These are phyloP conservation scores for Brachionus plicatilis DNA, from an alignment of 1,140 invertebrate species.

Conservation along the genomic window DNA sequence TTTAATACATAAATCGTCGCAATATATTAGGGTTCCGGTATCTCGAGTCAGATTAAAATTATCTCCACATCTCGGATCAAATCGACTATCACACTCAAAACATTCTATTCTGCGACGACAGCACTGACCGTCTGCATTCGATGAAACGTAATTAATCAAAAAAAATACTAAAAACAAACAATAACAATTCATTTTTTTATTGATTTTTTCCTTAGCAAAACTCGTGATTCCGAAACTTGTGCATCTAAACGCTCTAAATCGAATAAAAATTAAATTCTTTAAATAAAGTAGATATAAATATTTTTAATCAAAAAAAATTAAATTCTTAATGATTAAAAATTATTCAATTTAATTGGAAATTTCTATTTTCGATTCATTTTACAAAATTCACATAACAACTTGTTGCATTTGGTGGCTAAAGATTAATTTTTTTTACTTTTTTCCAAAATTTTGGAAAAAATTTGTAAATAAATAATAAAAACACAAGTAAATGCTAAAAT, in stretches of 20 bases:
- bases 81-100: slow-evolving; percentile 30
- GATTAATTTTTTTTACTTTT: no score
- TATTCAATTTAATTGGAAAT: no score
- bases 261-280: neutral
- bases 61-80: slow-evolving; percentile 30
- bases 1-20: slow-evolving; percentile 29
- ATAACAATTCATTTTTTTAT: neutral
- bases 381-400: no score
- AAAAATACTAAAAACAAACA: neutral
- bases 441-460: no score
- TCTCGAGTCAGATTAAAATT: neutral
- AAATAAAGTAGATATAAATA: neutral
- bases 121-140: slow-evolving; percentile 23
- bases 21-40: neutral
- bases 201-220: neutral
- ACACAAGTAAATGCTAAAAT: no score
- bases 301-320: neutral
- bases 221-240: neutral
- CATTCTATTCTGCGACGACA: slow-evolving; percentile 17
- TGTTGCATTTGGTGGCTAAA: no score
- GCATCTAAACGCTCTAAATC: neutral
- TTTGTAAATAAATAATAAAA: no score
- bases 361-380: no score
- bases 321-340: no score
- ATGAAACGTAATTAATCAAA: neutral